Percentiles rank a stretch among this genome's conserved stretches.
Conservation (phyloP, 2,797 vertebrate species). For the Galagoides demidoff region DNA sequence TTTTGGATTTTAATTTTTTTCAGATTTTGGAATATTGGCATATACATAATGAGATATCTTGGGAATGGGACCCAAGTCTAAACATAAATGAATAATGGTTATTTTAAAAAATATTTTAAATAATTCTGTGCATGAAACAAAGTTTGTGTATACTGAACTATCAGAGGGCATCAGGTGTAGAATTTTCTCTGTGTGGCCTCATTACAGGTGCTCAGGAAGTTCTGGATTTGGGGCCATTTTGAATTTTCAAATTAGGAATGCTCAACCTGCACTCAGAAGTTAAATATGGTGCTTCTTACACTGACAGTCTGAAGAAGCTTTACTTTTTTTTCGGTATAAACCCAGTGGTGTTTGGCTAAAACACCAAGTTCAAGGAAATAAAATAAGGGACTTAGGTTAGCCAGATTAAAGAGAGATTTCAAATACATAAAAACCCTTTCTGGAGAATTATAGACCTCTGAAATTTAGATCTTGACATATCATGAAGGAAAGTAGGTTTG, state of each 20-base stretch:
- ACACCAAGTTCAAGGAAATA: not conserved
- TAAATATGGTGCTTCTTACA: not conserved
- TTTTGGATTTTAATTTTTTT: not conserved
- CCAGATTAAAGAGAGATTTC: conserved; percentile 8
- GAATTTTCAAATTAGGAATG: not conserved
- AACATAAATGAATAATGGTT: not conserved
- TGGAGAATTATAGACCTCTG: not conserved
- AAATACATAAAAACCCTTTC: not conserved
- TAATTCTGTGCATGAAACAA: not conserved
- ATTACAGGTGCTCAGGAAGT: not conserved
- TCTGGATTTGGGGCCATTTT: not conserved
- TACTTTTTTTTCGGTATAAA: not conserved
- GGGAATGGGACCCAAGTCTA: not conserved
- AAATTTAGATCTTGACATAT: conserved; percentile 7
- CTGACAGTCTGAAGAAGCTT: not conserved
- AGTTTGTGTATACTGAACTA: not conserved
- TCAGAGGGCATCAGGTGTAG: not conserved
- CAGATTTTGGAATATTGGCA: not conserved
- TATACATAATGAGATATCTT: not conserved
- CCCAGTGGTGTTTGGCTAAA: not conserved
- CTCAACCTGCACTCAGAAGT: not conserved
- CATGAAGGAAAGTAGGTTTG: conserved; percentile 1
- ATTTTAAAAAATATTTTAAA: not conserved
- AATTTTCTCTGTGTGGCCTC: not conserved
- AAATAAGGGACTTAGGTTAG: not conserved